These are phyloP conservation scores for Dermolepida albohirtum DNA, from an alignment of 2,888 invertebrate species.

Conservation along the genomic window DNA sequence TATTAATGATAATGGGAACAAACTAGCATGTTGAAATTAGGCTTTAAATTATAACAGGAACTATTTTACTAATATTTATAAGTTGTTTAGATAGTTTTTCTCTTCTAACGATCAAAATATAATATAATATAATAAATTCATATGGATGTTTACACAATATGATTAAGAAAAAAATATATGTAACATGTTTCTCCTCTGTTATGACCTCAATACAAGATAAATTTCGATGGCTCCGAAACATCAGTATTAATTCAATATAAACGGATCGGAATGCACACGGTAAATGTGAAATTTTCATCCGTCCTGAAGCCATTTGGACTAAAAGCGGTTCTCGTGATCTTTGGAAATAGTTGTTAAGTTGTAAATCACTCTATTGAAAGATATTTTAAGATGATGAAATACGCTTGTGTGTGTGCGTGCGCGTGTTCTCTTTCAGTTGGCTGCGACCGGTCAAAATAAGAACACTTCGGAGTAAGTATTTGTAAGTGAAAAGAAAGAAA, in stretches of 20 bases:
- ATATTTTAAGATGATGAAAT: slow-evolving; percentile 34
- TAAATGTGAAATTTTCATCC: slow-evolving; percentile 19
- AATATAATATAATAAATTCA: slow-evolving; percentile 23
- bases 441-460: slow-evolving; percentile 14
- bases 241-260: slow-evolving; percentile 28
- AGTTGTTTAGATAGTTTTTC: slow-evolving; percentile 21
- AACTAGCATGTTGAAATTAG: no score
- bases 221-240: slow-evolving; percentile 8
- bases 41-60: neutral
- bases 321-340: slow-evolving; percentile 34
- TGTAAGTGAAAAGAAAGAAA: neutral
- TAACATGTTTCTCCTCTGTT: neutral
- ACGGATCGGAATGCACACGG: slow-evolving; percentile 24
- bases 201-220: slow-evolving; percentile 32
- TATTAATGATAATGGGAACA: no score
- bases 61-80: slow-evolving; percentile 26
- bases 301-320: slow-evolving; percentile 27
- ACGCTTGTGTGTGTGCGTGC: slow-evolving; percentile 1
- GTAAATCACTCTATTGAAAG: slow-evolving; percentile 31
- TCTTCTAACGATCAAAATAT: slow-evolving; percentile 18
- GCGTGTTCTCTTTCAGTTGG: slow-evolving; percentile 1
- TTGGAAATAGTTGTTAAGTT: slow-evolving; percentile 28
- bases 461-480: slow-evolving; percentile 3
- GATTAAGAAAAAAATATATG: slow-evolving; percentile 24
- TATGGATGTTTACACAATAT: slow-evolving; percentile 25